These are phyloP conservation scores for Epinotia bilunana DNA, from an alignment of 2,888 invertebrate species.

Conservation along the genomic window DNA sequence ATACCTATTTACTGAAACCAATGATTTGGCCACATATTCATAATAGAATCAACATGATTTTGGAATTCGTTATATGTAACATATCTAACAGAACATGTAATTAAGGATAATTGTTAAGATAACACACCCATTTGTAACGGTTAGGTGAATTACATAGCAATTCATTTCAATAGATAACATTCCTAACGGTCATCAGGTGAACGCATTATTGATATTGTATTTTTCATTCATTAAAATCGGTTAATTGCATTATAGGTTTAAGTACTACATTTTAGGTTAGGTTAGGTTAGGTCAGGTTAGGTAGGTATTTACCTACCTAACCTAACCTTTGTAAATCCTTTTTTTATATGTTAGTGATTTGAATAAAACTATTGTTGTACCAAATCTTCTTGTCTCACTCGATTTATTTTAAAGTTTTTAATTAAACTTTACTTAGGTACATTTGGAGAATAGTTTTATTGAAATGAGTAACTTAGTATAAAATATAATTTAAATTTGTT, in stretches of 20 bases:
- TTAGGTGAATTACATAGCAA: conserved; percentile 1
- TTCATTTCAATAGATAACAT: conserved; percentile 7
- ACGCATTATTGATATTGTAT: not conserved
- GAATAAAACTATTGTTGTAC: too few species aligned
- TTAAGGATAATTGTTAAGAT: conserved; percentile 9
- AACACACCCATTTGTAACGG: conserved; percentile 16
- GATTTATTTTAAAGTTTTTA: too few species aligned
- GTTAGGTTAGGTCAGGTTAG: too few species aligned
- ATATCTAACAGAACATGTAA: conserved; percentile 15
- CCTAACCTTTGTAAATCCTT: not conserved
- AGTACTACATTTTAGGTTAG: too few species aligned
- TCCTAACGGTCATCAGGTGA: conserved; percentile 12
- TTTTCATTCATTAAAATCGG: not conserved
- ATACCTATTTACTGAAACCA: not conserved
- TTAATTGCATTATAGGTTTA: too few species aligned
- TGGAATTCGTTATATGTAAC: not conserved
- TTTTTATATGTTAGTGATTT: not conserved
- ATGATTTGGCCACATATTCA: not conserved
- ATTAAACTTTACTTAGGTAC: too few species aligned
- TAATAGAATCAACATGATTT: not conserved
- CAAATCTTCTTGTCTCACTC: too few species aligned
- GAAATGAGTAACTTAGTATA: not conserved
- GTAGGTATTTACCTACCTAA: too few species aligned
- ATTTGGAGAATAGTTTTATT: too few species aligned
- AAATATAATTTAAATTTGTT: not conserved